Evolutionary conservation across 1,140 invertebrate genomes (phyloP), one percentile per base, ranked within the genome.

Genomic region (Meloidogyne floridensis): DNA sequence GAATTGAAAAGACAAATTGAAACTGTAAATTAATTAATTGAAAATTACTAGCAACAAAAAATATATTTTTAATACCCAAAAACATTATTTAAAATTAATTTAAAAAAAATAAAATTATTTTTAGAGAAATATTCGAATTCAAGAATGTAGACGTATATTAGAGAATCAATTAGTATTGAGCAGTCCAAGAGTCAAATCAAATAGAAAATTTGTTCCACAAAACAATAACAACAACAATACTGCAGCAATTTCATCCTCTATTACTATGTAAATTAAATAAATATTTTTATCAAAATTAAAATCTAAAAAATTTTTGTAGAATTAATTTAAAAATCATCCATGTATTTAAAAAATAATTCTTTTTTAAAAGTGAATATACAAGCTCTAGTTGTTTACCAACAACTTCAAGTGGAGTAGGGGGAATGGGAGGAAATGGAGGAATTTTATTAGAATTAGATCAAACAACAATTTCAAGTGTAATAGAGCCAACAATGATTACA

Each of bases 1-100:
- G 95, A 98, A 90, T 92, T 98, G 73, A 95, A 97, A 91, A 94
- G 94, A 91, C 93, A 97, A 74, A 97, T 98, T 88, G 93, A 94
- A 85, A 94, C 94, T 92, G 96, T 96, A 91, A 92, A 32, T 53
- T 32, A 1, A 79, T 47, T 54, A 71, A 75, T 75, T 59, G 2
- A 32, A 32, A 32, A 2, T 32, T 32, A 32, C 32, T 32, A 32
- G 1, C 32, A 32, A 32, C 32, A 32, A 32, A 32, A 32, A 32
- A 75, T 53, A 3, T 18, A 47, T 43, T 0, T 75, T 43, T 43
- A 76, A 75, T 42, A 32, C 32, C 32, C 32, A 32, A 32, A 32
- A 32, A 32, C 32, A 32, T 32, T 32, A 32, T 32, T 32, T 32
- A 32, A 32, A 32, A 32, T 32, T 32, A 32, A 32, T 32, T 32